A percentile compares a stretch with the other conserved stretches of the same genome.
phyloP scores from a whole-genome alignment of 2,113 vertebrate species.

The Haemorhous mexicanus region DNA sequence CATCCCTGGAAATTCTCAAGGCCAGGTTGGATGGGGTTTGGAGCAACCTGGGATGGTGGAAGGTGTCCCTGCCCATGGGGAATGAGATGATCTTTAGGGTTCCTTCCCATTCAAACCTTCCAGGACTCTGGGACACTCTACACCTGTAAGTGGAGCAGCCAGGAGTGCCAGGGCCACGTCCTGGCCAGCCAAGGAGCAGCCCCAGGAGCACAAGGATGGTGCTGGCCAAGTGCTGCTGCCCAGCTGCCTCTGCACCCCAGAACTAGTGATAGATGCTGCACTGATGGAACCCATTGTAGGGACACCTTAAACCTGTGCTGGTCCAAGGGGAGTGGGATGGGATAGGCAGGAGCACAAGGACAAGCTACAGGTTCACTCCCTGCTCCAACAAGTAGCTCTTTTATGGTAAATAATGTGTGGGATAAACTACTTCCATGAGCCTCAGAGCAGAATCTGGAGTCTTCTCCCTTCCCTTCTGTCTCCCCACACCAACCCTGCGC shows the following conservation, averaged over 20 bases:
- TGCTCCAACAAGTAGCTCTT: neutral
- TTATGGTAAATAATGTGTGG: fast-evolving
- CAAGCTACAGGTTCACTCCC: neutral
- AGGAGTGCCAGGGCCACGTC: fast-evolving
- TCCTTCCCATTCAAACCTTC: neutral
- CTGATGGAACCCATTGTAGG: neutral
- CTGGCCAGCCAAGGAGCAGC: fast-evolving
- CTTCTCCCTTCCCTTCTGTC: neutral
- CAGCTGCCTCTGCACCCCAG: neutral
- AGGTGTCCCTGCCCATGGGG: neutral
- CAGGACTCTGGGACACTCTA: neutral
- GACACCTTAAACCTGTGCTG: neutral
- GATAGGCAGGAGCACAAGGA: neutral
- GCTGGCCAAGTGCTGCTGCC: neutral
- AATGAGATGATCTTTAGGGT: neutral
- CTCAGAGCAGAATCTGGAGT: neutral
- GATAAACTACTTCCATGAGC: neutral
- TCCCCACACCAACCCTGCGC: neutral
- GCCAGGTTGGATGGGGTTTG: fast-evolving
- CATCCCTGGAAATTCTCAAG: neutral
- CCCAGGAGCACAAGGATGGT: fast-evolving
- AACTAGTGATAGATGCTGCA: neutral
- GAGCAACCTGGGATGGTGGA: neutral
- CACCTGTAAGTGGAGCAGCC: neutral
- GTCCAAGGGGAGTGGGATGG: neutral